Percentiles rank a stretch among this genome's conserved stretches.
These are phyloP conservation scores for Glaucopsyche alexis DNA, from an alignment of 2,888 invertebrate genomes.

Conservation along the genomic window DNA sequence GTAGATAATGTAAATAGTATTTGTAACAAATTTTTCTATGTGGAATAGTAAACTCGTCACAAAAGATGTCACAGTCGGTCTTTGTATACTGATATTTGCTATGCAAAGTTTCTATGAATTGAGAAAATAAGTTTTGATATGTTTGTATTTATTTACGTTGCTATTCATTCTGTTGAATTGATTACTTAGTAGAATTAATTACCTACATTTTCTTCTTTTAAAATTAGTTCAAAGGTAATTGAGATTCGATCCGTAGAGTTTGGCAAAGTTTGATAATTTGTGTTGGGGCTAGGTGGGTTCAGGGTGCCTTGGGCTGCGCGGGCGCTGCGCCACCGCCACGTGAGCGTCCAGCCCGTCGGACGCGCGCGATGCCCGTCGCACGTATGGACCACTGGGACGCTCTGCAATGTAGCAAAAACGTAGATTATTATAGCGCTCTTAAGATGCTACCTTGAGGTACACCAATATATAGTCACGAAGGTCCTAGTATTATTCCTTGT, in stretches of 20 bases:
- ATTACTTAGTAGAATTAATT: not conserved
- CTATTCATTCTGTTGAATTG: no score
- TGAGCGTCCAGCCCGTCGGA: slow-evolving; percentile 89
- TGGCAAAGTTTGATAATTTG: not conserved
- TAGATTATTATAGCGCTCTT: not conserved
- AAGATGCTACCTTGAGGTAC: not conserved
- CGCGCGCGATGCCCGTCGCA: slow-evolving; percentile 84
- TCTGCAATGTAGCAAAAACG: slow-evolving; percentile 41
- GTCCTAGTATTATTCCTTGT: not conserved
- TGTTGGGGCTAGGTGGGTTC: not conserved
- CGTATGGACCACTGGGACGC: slow-evolving; percentile 78
- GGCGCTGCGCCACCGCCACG: slow-evolving; percentile 81
- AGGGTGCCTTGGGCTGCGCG: slow-evolving; percentile 48
- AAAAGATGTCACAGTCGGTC: no score
- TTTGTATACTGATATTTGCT: no score
- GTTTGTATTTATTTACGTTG: no score
- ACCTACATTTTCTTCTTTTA: not conserved
- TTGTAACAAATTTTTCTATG: no score
- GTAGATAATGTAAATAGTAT: no score
- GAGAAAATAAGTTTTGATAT: no score
- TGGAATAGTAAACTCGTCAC: no score
- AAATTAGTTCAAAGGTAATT: not conserved
- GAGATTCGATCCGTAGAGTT: slow-evolving; percentile 1
- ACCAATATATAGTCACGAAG: not conserved
- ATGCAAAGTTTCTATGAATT: no score